These are phyloP conservation scores for Halocynthia roretzi DNA, from an alignment of 23 tunicate species.

Conservation along the genomic window DNA sequence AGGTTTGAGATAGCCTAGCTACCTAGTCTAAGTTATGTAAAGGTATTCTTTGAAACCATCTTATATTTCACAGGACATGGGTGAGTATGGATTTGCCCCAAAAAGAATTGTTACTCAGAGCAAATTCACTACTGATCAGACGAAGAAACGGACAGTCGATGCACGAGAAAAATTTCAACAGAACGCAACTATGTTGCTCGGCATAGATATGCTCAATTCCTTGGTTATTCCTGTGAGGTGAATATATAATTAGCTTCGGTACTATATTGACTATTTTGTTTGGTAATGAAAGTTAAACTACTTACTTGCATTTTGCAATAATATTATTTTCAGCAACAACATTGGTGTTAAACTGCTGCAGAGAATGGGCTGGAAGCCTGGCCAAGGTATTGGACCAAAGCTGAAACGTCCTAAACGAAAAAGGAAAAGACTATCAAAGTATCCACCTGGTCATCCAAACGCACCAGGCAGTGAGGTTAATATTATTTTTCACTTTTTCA, in stretches of 20 bases:
- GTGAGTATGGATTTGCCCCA: constrained; percentile 86
- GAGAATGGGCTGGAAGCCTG: constrained; percentile 90
- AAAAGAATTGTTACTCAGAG: constrained; percentile 27
- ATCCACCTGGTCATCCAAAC: not conserved
- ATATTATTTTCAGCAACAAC: constrained; percentile 35
- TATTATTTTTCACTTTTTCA: not conserved
- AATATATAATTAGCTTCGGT: not conserved
- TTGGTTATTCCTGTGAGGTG: constrained; percentile 57
- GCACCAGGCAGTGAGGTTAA: constrained; percentile 1
- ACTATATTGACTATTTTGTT: not conserved
- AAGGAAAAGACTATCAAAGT: not conserved
- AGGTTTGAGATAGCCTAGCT: constrained; percentile 12
- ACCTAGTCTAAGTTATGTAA: too few relatives aligned
- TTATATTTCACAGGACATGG: constrained; percentile 29
- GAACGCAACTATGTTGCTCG: constrained; percentile 57
- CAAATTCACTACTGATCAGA: constrained; percentile 25
- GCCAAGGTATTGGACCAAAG: constrained; percentile 79
- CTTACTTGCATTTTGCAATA: not conserved
- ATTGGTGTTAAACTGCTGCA: constrained; percentile 64
- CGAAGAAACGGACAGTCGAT: constrained; percentile 36
- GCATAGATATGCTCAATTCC: constrained; percentile 52
- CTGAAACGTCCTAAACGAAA: constrained; percentile 33
- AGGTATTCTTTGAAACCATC: too few relatives aligned
- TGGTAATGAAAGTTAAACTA: not conserved
- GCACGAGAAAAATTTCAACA: constrained; percentile 35